phyloP scores from a whole-genome alignment of 2,888 invertebrate species.

The Cephus pulcher region DNA sequence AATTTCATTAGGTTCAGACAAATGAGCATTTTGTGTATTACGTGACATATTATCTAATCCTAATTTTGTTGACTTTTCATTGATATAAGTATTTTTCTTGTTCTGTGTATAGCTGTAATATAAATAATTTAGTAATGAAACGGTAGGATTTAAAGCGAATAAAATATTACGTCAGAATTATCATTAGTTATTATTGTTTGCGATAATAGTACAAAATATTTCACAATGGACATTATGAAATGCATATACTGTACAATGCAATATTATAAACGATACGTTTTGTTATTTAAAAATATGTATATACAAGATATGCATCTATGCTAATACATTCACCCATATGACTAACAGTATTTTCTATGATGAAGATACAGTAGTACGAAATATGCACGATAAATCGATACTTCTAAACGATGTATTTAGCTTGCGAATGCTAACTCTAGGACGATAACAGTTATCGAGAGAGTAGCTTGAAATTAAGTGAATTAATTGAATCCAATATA shows the following conservation, averaged over 20 bases:
- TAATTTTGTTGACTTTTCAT: background rate
- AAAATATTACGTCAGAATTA: background rate
- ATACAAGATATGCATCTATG: background rate
- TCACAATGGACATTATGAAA: background rate
- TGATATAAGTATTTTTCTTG: background rate
- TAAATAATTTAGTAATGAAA: background rate
- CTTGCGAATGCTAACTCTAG: background rate
- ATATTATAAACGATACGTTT: background rate
- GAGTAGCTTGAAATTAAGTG: background rate
- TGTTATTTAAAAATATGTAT: background rate
- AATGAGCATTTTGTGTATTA: constrained; percentile 2
- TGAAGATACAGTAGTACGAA: background rate
- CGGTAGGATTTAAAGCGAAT: background rate
- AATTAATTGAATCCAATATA: background rate
- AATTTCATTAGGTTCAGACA: constrained; percentile 14
- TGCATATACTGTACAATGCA: background rate
- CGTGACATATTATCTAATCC: background rate
- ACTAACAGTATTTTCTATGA: background rate
- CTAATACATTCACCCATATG: background rate
- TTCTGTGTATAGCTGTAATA: background rate
- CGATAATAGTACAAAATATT: background rate
- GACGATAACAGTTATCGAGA: background rate
- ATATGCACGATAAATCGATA: background rate
- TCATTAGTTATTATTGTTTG: background rate
- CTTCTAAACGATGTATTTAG: background rate